phyloP scores from a whole-genome alignment of 2,888 invertebrate genomes.

The Drosophila subquinaria region DNA sequence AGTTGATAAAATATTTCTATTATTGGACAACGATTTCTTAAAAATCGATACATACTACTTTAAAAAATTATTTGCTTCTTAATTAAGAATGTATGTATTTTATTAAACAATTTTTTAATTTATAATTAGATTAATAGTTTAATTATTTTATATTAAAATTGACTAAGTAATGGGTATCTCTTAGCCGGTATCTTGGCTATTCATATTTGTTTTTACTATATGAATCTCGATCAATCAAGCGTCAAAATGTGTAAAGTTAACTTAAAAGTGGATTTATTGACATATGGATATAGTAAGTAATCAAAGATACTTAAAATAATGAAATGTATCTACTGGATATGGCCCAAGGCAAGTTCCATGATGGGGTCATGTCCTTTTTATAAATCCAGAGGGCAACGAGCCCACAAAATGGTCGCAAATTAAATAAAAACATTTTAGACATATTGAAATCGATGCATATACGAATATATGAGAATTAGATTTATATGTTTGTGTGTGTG shows the following conservation, averaged over 20 bases:
- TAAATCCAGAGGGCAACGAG: slow-evolving; percentile 19
- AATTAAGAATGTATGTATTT: no score
- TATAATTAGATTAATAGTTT: no score
- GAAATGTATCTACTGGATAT: slow-evolving; percentile 13
- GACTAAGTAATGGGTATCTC: not conserved
- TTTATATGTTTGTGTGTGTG: slow-evolving; percentile 20
- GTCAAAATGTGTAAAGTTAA: not conserved
- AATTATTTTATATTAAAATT: no score
- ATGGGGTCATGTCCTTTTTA: slow-evolving; percentile 10
- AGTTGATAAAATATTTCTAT: no score
- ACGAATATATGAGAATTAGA: slow-evolving; percentile 30
- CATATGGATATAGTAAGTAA: slow-evolving; percentile 18
- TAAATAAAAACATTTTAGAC: slow-evolving; percentile 60
- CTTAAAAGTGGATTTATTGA: slow-evolving; percentile 5
- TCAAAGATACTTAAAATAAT: slow-evolving; percentile 46
- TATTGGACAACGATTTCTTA: no score
- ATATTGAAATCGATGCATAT: slow-evolving; percentile 57
- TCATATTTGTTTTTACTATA: not conserved
- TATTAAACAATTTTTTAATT: no score
- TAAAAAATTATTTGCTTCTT: no score
- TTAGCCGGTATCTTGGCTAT: not conserved
- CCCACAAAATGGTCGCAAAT: slow-evolving; percentile 41
- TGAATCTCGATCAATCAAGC: slow-evolving; percentile 13
- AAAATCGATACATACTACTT: no score
- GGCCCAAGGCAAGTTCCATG: slow-evolving; percentile 26